Base-by-base conservation (phyloP, 2,888 invertebrate species). In the Ectemnius cavifrons region DNA sequence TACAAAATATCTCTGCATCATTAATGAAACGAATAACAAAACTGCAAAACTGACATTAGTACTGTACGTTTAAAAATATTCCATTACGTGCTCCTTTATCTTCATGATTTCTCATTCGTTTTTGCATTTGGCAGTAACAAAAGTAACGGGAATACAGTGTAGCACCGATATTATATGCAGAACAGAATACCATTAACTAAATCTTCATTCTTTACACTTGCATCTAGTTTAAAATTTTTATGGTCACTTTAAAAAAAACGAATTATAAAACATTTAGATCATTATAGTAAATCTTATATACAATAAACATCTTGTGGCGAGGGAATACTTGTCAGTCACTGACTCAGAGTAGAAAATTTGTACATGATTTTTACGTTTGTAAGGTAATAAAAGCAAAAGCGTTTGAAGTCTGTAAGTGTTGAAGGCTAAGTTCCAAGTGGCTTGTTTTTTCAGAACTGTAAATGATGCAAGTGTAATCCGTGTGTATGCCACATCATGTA, bases 41-140 rank as follows among this genome's bases (percentile, higher is more conserved):
- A 84, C 69, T 63, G 63, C 67, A 68, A 67, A 71, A 67, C 56
- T 63, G 69, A 75, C 52, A 66, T 73, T 77, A 66, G 37, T 56
- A 68, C 75, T 63, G 63, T 27, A 75, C 57, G 52, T 20, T 71
- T 70, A 70, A 73, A 81, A 73, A 18, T 67, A 73, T 76, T 73
- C 71, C 60, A 63, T 37, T 73, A 78, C 20, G 72, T 75, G 82
- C 67, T 71, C 68, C 71, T 73, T 79, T 79, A 74, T 75, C 61
- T 56, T 52, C 71, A 65, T 52, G 69, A 83, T 75, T 77, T 68
- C 63, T 61, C 62, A 63, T 65, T 75, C 65, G 60, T 23, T 56
- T 75, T 77, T 63, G 63, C 67, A 68, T 82, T 81, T 84, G 84
- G 82, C 82, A 84, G 82, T 83, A 83, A 83, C 80, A 84, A 84